A percentile compares a stretch with the other conserved stretches of the same genome.
phyloP scores from a whole-genome alignment of 2,113 vertebrate species.

The human region DNA sequence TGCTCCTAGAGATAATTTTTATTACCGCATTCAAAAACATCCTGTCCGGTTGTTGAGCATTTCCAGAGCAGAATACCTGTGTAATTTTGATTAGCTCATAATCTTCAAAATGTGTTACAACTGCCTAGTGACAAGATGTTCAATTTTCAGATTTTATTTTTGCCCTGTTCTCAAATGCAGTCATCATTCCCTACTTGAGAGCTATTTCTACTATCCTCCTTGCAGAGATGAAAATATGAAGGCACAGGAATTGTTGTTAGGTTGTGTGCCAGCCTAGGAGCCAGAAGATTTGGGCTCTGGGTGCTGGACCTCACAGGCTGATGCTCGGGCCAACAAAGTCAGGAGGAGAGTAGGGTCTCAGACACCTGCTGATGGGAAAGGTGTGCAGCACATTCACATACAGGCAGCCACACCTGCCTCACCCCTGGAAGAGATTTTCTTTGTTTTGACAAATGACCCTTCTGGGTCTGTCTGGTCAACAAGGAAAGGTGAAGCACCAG shows the following conservation, averaged over 20 bases:
- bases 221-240: slow-evolving; percentile 38
- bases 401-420: neutral
- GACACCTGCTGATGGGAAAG: neutral
- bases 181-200: slow-evolving; percentile 15
- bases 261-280: neutral
- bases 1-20: slow-evolving; percentile 28
- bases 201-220: slow-evolving; percentile 8
- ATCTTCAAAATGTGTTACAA: slow-evolving; percentile 44
- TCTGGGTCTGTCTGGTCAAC: neutral
- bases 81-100: slow-evolving; percentile 51
- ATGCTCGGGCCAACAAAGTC: fast-evolving
- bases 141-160: slow-evolving; percentile 7
- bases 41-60: neutral
- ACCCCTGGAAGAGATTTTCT: neutral
- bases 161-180: neutral
- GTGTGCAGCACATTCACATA: neutral
- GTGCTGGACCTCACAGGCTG: neutral
- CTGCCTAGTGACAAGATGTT: slow-evolving; percentile 32
- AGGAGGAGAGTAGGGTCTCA: neutral
- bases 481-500: neutral
- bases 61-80: slow-evolving; percentile 36
- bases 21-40: slow-evolving; percentile 33
- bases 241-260: neutral
- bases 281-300: neutral
- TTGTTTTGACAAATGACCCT: neutral